Conservation (phyloP, 92 coral and sea anemone species). For the Isaurus tuberculatus region DNA sequence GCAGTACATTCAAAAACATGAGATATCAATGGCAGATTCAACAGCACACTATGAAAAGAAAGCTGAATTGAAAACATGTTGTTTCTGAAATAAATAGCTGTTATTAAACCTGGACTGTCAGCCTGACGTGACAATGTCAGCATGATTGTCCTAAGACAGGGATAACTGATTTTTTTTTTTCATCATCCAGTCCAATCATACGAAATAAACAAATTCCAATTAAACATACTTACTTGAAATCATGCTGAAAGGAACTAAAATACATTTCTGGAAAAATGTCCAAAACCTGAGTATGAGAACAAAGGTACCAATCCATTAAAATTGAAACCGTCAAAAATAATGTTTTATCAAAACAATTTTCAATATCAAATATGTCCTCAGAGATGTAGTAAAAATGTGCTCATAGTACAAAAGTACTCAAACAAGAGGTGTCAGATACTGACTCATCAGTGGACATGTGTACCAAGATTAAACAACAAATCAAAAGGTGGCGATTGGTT, state of each 20-base stretch:
- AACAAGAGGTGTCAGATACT: slow-evolving; percentile 95
- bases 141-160: slow-evolving; percentile 81
- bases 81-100: too few species aligned
- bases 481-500: too few species aligned
- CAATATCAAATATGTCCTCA: slow-evolving; percentile 12
- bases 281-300: background rate
- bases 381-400: slow-evolving; percentile 59
- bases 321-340: background rate
- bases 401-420: slow-evolving; percentile 85
- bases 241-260: too few species aligned
- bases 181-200: slow-evolving; percentile 67
- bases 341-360: too few species aligned
- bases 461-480: too few species aligned
- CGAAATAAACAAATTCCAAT: background rate
- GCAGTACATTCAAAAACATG: too few species aligned
- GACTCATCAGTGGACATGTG: slow-evolving; percentile 71
- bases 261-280: background rate
- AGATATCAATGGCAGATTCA: too few species aligned
- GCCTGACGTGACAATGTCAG: slow-evolving; percentile 91
- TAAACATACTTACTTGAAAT: background rate
- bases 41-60: too few species aligned
- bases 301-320: background rate
- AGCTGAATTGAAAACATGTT: too few species aligned
- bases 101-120: slow-evolving; percentile 58
- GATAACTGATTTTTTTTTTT: slow-evolving; percentile 76